phyloP scores from a whole-genome alignment of 2,797 vertebrate genomes.

The Sebastes oblongus region DNA sequence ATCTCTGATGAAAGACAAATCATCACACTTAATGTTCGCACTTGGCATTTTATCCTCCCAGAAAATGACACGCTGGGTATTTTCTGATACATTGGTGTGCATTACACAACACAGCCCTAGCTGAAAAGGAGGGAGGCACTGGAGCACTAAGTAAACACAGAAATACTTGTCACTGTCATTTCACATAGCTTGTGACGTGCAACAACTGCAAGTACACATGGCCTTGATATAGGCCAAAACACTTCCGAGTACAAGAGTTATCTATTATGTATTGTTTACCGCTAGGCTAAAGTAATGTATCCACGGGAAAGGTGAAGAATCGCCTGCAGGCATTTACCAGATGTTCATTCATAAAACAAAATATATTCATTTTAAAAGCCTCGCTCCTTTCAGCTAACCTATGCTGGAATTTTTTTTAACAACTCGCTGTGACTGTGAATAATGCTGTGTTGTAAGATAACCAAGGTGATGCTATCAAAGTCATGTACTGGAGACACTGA shows the following conservation, averaged over 20 bases:
- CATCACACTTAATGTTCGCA: not conserved
- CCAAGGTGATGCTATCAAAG: conserved; percentile 3
- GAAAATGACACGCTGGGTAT: not conserved
- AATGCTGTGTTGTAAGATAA: conserved; percentile 24
- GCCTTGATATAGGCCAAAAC: conserved; percentile 49
- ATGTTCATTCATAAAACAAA: conserved; percentile 65
- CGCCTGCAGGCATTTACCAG: conserved; percentile 40
- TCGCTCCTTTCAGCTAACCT: not conserved
- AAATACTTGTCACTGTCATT: conserved; percentile 27
- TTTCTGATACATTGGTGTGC: not conserved
- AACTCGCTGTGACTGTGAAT: conserved; percentile 10
- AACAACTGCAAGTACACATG: conserved; percentile 13
- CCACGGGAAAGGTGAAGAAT: conserved; percentile 54
- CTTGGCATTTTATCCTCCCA: not conserved
- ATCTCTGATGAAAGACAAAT: not conserved
- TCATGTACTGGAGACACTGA: not conserved
- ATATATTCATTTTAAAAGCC: conserved; percentile 45
- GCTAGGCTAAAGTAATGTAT: conserved; percentile 41
- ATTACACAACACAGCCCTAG: not conserved
- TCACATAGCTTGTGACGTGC: conserved; percentile 18
- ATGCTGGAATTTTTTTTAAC: conserved; percentile 23
- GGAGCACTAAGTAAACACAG: not conserved
- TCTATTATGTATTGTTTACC: conserved; percentile 67
- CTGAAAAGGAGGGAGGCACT: not conserved
- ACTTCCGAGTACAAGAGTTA: conserved; percentile 49